These are phyloP conservation scores for Phocoena phocoena DNA, from an alignment of 2,113 vertebrate genomes.

Conservation along the genomic window DNA sequence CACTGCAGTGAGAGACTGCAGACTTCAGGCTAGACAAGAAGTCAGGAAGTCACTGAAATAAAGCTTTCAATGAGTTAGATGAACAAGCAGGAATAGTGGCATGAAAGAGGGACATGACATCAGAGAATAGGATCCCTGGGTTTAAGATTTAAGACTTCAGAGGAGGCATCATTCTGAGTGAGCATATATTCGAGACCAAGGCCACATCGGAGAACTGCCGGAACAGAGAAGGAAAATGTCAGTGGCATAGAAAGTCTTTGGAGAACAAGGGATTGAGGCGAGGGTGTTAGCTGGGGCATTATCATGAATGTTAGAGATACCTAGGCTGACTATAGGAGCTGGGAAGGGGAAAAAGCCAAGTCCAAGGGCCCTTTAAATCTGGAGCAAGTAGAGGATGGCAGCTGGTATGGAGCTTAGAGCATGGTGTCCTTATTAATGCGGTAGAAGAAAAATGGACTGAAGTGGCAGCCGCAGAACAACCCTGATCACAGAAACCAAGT, in stretches of 20 bases:
- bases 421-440: background rate
- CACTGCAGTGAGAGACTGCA: background rate
- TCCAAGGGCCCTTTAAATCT: background rate
- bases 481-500: background rate
- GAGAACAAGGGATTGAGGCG: background rate
- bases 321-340: background rate
- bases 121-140: background rate
- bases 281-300: background rate
- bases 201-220: background rate
- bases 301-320: background rate
- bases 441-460: background rate
- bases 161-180: background rate
- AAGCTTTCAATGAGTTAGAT: background rate
- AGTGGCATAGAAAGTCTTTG: background rate
- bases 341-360: background rate
- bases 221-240: background rate
- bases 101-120: background rate
- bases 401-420: background rate
- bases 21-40: background rate
- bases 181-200: background rate
- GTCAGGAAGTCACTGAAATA: background rate
- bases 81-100: background rate
- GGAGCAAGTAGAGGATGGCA: background rate
- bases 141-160: background rate
- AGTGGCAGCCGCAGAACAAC: background rate